These are phyloP conservation scores for Hafferia zeledoni DNA, from an alignment of 2,797 vertebrate genomes.

Conservation along the genomic window DNA sequence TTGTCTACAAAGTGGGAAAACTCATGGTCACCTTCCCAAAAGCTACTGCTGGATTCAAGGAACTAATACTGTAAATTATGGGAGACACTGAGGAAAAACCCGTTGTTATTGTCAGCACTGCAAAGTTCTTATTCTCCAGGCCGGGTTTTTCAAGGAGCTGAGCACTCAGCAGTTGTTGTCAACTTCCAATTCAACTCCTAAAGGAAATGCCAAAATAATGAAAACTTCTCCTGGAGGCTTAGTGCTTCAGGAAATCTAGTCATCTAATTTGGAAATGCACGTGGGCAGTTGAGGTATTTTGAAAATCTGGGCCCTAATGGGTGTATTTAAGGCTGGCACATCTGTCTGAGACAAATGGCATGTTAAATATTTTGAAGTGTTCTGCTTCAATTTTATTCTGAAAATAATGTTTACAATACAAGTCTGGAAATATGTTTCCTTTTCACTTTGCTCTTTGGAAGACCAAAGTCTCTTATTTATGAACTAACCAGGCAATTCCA, in stretches of 20 bases:
- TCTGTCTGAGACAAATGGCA: neutral
- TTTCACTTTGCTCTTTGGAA: neutral
- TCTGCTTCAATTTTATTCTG: neutral
- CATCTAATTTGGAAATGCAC: conserved; percentile 16
- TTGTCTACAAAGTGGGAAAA: neutral
- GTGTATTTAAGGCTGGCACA: neutral
- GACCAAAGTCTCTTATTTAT: neutral
- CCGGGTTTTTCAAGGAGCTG: conserved; percentile 32
- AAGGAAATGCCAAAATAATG: conserved; percentile 60
- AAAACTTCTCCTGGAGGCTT: conserved; percentile 39
- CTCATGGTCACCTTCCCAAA: neutral
- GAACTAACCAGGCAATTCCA: neutral
- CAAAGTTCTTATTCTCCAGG: neutral
- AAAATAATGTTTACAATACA: neutral
- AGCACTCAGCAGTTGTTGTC: neutral
- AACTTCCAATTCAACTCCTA: neutral
- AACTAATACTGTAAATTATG: neutral
- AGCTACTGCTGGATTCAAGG: neutral
- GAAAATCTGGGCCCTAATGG: neutral
- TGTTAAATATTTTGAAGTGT: neutral
- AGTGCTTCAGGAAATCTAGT: conserved; percentile 16
- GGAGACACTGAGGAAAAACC: neutral
- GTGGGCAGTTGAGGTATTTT: neutral
- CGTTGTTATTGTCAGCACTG: neutral
- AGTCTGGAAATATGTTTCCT: neutral